These are phyloP conservation scores for Halcyon leucocephala DNA, from an alignment of 2,797 vertebrate species.

Conservation along the genomic window DNA sequence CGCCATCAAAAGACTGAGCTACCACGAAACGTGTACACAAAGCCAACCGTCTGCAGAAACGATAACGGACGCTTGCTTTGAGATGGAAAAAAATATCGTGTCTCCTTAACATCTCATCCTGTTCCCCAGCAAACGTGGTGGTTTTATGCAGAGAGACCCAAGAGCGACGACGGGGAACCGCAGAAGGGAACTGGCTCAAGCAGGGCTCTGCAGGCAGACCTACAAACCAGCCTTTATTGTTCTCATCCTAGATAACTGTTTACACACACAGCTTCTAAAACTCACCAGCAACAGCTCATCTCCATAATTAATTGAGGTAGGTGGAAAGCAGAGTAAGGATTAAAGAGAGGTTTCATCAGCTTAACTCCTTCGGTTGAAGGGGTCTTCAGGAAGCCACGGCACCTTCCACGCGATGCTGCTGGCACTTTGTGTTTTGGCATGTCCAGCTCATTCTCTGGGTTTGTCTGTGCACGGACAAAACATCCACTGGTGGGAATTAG, in stretches of 20 bases:
- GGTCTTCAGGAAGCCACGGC: not conserved
- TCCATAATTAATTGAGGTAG: not conserved
- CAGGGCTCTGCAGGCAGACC: not conserved
- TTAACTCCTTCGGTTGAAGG: not conserved
- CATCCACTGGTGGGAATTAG: not conserved
- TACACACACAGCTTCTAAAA: not conserved
- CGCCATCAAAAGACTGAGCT: not conserved
- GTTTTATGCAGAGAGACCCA: not conserved
- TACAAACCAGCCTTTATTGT: not conserved
- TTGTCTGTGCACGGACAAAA: not conserved
- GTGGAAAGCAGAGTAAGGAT: not conserved
- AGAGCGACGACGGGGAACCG: not conserved
- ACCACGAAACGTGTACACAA: not conserved
- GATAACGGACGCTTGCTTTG: not conserved
- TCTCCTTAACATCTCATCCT: not conserved
- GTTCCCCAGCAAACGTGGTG: not conserved
- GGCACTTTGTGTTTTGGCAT: not conserved
- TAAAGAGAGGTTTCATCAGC: not conserved
- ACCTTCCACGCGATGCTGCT: not conserved
- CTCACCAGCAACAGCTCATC: not conserved
- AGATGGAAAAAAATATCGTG: not conserved
- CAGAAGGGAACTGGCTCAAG: not conserved
- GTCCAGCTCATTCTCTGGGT: not conserved
- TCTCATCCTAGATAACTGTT: not conserved
- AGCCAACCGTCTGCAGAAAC: not conserved